phyloP scores from a whole-genome alignment of 2,797 vertebrate genomes.

The Vireo griseus region DNA sequence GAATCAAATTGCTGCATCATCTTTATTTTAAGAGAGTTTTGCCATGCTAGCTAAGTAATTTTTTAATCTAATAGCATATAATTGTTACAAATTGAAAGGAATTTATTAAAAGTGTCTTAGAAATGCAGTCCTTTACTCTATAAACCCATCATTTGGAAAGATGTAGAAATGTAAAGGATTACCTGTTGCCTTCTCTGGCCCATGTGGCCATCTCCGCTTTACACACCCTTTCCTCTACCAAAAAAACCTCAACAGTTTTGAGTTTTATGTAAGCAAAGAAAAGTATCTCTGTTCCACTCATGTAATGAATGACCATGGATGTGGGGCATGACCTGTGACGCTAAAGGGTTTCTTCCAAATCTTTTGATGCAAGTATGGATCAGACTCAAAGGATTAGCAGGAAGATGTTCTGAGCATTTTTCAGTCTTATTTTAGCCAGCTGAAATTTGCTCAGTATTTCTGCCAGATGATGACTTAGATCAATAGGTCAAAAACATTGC shows the following conservation, averaged over 20 bases:
- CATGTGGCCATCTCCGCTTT: background rate
- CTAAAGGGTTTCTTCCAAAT: background rate
- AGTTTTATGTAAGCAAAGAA: background rate
- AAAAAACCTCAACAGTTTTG: background rate
- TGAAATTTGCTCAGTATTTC: background rate
- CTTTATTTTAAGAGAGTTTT: background rate
- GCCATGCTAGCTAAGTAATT: background rate
- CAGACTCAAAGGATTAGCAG: background rate
- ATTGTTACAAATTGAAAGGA: background rate
- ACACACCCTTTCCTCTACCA: background rate
- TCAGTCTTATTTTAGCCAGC: background rate
- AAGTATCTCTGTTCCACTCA: background rate
- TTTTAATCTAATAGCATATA: background rate
- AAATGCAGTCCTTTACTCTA: background rate
- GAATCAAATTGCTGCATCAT: background rate
- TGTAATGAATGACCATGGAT: fast-evolving
- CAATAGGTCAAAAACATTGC: background rate
- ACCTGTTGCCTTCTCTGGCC: background rate
- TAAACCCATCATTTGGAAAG: background rate
- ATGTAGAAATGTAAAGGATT: background rate
- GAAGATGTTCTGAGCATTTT: background rate
- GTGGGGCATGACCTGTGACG: background rate
- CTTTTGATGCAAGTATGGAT: background rate
- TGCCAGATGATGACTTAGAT: background rate
- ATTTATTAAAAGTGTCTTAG: background rate